Conservation (phyloP, 2,797 vertebrate genomes). For the Falco rusticolus region DNA sequence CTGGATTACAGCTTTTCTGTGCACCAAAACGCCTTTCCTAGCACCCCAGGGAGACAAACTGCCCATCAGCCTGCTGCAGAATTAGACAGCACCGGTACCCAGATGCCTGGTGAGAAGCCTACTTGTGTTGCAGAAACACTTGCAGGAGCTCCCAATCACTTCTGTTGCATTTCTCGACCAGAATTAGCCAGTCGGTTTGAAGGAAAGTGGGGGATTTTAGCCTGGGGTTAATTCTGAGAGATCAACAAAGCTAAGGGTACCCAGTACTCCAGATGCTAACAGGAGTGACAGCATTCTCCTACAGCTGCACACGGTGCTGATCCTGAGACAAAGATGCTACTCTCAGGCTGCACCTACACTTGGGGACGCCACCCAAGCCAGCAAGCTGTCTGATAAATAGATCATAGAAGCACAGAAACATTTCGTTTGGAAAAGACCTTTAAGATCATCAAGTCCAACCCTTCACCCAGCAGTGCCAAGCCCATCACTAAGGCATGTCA, state of each 20-base stretch:
- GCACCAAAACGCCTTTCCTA: not conserved
- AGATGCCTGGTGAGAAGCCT: not conserved
- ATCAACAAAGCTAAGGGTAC: not conserved
- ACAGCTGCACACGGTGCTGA: not conserved
- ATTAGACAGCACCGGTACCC: fast-evolving
- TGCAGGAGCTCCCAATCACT: not conserved
- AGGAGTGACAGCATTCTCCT: not conserved
- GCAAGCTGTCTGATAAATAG: not conserved
- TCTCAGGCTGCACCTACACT: not conserved
- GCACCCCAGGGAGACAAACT: not conserved
- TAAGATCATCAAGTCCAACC: no score
- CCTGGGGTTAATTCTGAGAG: not conserved
- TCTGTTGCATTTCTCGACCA: not conserved
- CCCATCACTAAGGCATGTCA: no score
- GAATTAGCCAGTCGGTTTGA: not conserved
- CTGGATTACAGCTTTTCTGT: not conserved
- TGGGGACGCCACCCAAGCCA: not conserved
- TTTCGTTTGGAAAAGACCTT: no score
- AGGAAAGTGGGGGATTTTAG: not conserved
- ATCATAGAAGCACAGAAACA: no score
- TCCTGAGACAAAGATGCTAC: not conserved
- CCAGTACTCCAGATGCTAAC: no score
- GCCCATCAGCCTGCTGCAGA: not conserved
- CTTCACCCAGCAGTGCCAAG: no score
- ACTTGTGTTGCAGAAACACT: not conserved